These are phyloP conservation scores for Drosophila recens DNA, from an alignment of 2,888 invertebrate genomes.

Conservation along the genomic window DNA sequence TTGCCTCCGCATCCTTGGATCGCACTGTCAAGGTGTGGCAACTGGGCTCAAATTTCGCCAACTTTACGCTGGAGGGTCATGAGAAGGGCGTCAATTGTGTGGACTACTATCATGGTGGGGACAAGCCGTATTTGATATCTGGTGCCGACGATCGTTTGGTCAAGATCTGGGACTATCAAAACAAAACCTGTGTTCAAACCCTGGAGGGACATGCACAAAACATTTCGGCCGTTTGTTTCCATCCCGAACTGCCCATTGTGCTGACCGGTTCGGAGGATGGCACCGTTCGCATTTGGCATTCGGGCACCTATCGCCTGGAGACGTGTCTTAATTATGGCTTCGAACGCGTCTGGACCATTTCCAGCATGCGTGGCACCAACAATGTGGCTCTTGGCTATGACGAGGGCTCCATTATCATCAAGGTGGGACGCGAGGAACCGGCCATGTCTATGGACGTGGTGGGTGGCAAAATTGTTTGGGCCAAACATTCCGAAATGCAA, in stretches of 20 bases:
- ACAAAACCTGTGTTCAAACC: conserved; percentile 99
- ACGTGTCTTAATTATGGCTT: conserved; percentile 99
- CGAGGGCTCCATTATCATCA: conserved; percentile 85
- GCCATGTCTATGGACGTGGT: conserved; percentile 99
- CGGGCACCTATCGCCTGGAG: conserved; percentile 98
- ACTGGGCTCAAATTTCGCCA: conserved; percentile 97
- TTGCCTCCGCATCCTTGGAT: conserved; percentile 99
- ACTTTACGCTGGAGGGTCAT: conserved; percentile 99
- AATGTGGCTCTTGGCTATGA: conserved; percentile 95
- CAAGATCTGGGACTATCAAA: conserved; percentile 99
- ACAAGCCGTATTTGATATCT: conserved; percentile 99
- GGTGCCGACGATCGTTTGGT: conserved; percentile 99
- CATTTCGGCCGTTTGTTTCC: conserved; percentile 97
- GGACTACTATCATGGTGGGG: conserved; percentile 99
- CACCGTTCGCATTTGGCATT: conserved; percentile 99
- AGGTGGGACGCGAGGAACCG: conserved; percentile 96
- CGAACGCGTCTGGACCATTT: conserved; percentile 99
- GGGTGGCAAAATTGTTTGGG: conserved; percentile 99
- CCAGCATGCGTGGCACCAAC: conserved; percentile 96
- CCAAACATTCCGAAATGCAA: conserved; percentile 98
- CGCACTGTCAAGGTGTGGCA: conserved; percentile 99
- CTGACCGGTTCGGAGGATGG: conserved; percentile 99
- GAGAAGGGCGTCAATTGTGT: conserved; percentile 99
- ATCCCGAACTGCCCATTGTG: conserved; percentile 98
- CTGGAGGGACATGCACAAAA: conserved; percentile 99